Evolutionary conservation across 2,797 vertebrate genomes (phyloP), one percentile per base, ranked within the genome.

Genomic region (Morus bassanus): DNA sequence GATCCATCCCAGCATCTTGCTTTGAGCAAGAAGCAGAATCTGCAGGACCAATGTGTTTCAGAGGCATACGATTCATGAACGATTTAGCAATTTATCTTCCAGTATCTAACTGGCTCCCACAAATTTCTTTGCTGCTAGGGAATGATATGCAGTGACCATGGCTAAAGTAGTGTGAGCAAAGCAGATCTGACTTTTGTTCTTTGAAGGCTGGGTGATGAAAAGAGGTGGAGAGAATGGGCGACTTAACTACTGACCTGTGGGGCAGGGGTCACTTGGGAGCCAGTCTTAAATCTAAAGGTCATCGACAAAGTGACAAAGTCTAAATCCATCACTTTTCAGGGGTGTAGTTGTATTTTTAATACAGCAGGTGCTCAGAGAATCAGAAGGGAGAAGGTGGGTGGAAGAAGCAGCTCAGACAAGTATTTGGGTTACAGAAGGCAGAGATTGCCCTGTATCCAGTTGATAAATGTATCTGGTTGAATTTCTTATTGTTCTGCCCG

Each of bases 171-270:
- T 10, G 16, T 64, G 70, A 94, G 53, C 86, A 97, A 95, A 75
- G 76, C 95, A 97, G 67, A 73, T 97, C 90, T 98, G 98, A 98
- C 98, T 98, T 98, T 97, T 98, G 97, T 97, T 92, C 79, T 96
- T 95, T 95, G 94, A 95, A 97, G 95, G 94, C 91, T 96, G 91
- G n/a, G 46, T 89, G 92, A 96, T 94, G 91, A 98, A 98, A 98
- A 92, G 61, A 48, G 19, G 25, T 59, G 59, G 63, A 95, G 79
- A 98, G 97, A 98, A 98, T 98, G 97, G 94, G 96, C 51, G 98
- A 99, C 99, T 99, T 99, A 99, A 99, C 99, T 99, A 98, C 96
- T 99, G 98, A 98, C 98, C 99, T 82, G 12, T 46, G 67, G 97
- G 98, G 95, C 98, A 98, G 83, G 97, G 99, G 98, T 98, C 97